Evolutionary conservation across 2,797 vertebrate species (phyloP).

Genomic region (Cynodonichthys magdalenae): DNA sequence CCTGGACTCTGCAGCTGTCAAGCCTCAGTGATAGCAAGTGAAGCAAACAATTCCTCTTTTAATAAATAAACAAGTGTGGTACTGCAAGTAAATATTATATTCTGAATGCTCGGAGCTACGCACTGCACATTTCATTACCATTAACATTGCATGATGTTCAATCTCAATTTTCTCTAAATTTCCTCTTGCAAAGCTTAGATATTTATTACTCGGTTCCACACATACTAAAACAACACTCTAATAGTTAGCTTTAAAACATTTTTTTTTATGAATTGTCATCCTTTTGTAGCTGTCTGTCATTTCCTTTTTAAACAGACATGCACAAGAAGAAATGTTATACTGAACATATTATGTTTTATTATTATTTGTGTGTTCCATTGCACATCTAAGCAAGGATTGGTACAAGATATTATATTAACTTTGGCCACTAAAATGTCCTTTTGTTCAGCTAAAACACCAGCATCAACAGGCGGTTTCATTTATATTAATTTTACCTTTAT

Average conservation of each 20-base stretch:
- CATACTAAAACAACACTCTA: constrained; percentile 30
- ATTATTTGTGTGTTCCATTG: not conserved
- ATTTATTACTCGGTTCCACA: constrained; percentile 53
- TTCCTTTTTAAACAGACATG: constrained; percentile 5
- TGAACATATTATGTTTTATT: not conserved
- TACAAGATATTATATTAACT: too few species aligned
- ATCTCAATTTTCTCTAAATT: constrained; percentile 60
- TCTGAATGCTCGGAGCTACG: constrained; percentile 43
- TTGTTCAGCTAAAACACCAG: too few species aligned
- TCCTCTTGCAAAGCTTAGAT: constrained; percentile 39
- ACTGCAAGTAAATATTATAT: constrained; percentile 65
- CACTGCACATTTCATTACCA: constrained; percentile 72
- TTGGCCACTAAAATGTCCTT: too few species aligned
- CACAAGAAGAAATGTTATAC: not conserved
- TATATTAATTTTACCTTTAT: too few species aligned
- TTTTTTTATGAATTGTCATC: constrained; percentile 3
- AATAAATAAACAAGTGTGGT: constrained; percentile 83
- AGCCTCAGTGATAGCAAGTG: constrained; percentile 81
- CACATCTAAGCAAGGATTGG: not conserved
- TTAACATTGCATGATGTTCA: constrained; percentile 69
- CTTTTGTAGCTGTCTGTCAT: constrained; percentile 12
- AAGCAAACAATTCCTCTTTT: constrained; percentile 78
- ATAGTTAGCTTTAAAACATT: constrained; percentile 18
- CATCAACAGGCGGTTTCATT: too few species aligned
- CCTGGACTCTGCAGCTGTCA: constrained; percentile 81